A percentile compares a stretch with the other conserved stretches of the same genome.
phyloP scores from a whole-genome alignment of 2,113 vertebrate species.

The Pachycephala philippinensis region DNA sequence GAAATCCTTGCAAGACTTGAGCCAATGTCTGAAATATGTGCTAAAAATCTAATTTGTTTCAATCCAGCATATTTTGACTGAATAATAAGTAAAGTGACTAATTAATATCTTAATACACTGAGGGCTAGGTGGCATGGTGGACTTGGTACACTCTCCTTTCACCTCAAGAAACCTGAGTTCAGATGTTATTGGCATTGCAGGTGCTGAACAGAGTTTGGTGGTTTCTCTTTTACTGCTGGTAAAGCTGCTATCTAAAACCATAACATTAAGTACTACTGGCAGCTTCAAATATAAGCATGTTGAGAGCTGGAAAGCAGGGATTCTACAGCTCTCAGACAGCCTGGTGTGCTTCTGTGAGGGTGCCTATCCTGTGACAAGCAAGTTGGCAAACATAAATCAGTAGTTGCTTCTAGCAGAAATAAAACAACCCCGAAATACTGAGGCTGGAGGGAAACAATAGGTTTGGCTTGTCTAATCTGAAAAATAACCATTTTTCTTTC shows the following conservation, averaged over 20 bases:
- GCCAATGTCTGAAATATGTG: constrained; percentile 79
- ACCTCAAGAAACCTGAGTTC: constrained; percentile 50
- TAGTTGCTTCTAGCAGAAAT: neutral
- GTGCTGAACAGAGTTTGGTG: neutral
- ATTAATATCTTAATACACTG: constrained; percentile 73
- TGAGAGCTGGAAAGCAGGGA: neutral
- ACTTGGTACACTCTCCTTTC: constrained; percentile 19
- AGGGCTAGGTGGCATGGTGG: constrained; percentile 47
- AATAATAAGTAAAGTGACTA: constrained; percentile 78
- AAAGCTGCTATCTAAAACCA: neutral
- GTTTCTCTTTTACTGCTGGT: neutral
- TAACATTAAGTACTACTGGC: neutral
- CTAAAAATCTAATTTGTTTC: constrained; percentile 81
- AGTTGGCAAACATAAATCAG: neutral
- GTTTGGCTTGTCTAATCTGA: neutral
- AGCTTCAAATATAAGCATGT: neutral
- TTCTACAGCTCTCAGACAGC: neutral
- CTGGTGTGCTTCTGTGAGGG: neutral
- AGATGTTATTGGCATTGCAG: neutral
- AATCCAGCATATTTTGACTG: constrained; percentile 77
- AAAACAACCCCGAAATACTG: neutral
- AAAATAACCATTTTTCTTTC: neutral
- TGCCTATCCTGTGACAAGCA: neutral
- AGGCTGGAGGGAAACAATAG: neutral
- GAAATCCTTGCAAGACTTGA: constrained; percentile 77